Percentiles rank a stretch among this genome's conserved stretches.
Conservation (phyloP, 35 echinoderm and acorn worm species). For the Lytechinus pictus region DNA sequence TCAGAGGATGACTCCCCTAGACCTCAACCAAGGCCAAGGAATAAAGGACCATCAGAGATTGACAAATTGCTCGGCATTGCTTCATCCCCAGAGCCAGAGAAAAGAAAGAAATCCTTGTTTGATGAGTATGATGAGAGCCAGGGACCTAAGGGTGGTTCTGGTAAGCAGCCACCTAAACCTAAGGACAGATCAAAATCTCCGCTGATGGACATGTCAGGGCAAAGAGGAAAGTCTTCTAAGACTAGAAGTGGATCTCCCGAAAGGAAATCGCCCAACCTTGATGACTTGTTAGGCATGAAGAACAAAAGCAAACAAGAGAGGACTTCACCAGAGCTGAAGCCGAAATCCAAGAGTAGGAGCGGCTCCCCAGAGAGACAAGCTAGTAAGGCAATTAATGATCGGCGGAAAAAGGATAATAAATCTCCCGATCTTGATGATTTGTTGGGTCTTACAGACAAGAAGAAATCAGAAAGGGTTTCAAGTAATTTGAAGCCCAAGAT, state of each 20-base stretch:
- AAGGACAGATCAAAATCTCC: slow-evolving; percentile 48
- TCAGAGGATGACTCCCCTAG: slow-evolving; percentile 42
- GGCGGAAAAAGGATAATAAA: neutral
- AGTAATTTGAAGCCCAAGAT: slow-evolving; percentile 6
- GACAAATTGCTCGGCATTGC: slow-evolving; percentile 51
- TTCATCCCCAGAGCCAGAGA: slow-evolving; percentile 40
- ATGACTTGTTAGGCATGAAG: slow-evolving; percentile 57
- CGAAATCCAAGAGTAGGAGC: slow-evolving; percentile 10
- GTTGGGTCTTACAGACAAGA: slow-evolving; percentile 8
- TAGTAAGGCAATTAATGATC: neutral
- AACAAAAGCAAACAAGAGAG: slow-evolving; percentile 42
- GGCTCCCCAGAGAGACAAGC: slow-evolving; percentile 38
- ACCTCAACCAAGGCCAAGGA: slow-evolving; percentile 57
- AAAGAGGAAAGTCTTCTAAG: neutral
- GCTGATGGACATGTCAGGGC: slow-evolving; percentile 37
- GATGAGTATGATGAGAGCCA: slow-evolving; percentile 44
- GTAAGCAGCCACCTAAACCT: slow-evolving; percentile 29
- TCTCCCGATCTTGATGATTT: slow-evolving; percentile 38
- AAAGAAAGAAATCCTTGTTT: slow-evolving; percentile 42
- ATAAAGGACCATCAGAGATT: slow-evolving; percentile 48
- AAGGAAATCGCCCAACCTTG: slow-evolving; percentile 40
- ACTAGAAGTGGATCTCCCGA: slow-evolving; percentile 34
- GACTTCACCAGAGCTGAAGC: neutral
- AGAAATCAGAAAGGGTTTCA: neutral
- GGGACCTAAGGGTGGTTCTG: neutral